Base-by-base conservation (phyloP, 2,888 invertebrate species). In the Hemicrepidius hirtus region DNA sequence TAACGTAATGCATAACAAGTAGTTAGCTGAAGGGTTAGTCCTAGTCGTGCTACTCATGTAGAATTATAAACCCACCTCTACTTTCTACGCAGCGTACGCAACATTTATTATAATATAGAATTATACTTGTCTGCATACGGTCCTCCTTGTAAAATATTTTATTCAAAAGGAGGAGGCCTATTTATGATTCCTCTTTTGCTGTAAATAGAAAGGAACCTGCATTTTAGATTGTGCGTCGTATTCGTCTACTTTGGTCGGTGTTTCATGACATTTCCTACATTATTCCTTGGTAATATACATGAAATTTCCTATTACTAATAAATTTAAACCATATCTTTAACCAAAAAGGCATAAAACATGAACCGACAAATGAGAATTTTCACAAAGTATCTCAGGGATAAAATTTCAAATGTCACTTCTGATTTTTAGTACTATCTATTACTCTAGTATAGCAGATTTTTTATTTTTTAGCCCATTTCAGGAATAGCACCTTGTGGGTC, bases 1-100 rank as follows among this genome's bases (percentile, higher is more conserved):
- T 83, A 81, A 84, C 84, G 85, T 85, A 85, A 85, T 85, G 85
- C 85, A 85, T 85, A 85, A 83, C 85, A 85, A 85, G 85, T 85
- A 85, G 85, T 85, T 84, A 84, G 84, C 82, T 84, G 83, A 84
- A 85, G 84, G 85, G 84, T 79, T 80, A 75, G 81, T 83, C 83
- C 78, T 80, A 75, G 81, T 83, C 83, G 83, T 81, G 81, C 78
- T 80, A 82, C 83, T 82, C 82, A 80, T 80, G 78, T 80, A 80
- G 84, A 85, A 85, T 85, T 84, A 85, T 85, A 84, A 85, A 83
- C 82, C 80, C 78, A 81, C 81, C 79, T 74, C 72, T 77, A 78
- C 73, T 79, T 80, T 79, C 76, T 75, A 82, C 80, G 80, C 82
- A 80, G 76, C 80, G 77, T 81, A 82, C 82, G 81, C 82, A 82